phyloP scores from a whole-genome alignment of 2,113 vertebrate genomes.

The Atlantisia rogersi region DNA sequence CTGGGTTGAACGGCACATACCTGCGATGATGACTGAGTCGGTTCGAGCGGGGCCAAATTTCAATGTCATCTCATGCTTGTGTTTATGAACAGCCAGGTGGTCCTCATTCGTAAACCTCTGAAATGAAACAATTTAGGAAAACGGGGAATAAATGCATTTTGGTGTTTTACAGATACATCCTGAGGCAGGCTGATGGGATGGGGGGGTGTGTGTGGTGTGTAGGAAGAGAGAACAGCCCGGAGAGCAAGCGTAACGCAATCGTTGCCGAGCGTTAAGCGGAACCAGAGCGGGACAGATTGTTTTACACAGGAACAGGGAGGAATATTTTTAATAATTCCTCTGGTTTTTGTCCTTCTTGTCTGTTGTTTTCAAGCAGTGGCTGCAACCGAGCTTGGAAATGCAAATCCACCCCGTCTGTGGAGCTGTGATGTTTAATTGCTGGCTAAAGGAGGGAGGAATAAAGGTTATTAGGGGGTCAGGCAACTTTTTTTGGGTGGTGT shows the following conservation, averaged over 20 bases:
- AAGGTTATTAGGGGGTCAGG: slow-evolving; percentile 51
- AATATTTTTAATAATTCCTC: slow-evolving; percentile 55
- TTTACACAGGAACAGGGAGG: background rate
- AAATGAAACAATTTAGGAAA: slow-evolving; percentile 39
- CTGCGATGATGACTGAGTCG: slow-evolving; percentile 98
- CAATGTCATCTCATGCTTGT: slow-evolving; percentile 98
- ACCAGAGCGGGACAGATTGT: slow-evolving; percentile 53
- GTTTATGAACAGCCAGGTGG: slow-evolving; percentile 98
- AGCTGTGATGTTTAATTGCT: slow-evolving; percentile 20
- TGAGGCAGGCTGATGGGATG: background rate
- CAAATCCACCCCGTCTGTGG: background rate
- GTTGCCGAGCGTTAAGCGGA: slow-evolving; percentile 33
- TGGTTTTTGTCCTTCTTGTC: background rate
- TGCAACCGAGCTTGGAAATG: background rate
- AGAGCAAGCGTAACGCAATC: background rate
- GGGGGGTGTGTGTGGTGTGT: background rate
- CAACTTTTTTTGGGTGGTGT: slow-evolving; percentile 6
- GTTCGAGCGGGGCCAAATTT: slow-evolving; percentile 96
- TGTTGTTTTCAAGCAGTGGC: background rate
- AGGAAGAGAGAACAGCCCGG: background rate
- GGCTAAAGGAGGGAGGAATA: slow-evolving; percentile 49
- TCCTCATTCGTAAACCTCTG: slow-evolving; percentile 99
- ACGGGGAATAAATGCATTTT: background rate
- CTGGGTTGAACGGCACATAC: slow-evolving; percentile 71
- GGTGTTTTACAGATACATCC: slow-evolving; percentile 10